These are phyloP conservation scores for Pangasianodon hypophthalmus DNA, from an alignment of 2,113 vertebrate genomes.

Conservation along the genomic window DNA sequence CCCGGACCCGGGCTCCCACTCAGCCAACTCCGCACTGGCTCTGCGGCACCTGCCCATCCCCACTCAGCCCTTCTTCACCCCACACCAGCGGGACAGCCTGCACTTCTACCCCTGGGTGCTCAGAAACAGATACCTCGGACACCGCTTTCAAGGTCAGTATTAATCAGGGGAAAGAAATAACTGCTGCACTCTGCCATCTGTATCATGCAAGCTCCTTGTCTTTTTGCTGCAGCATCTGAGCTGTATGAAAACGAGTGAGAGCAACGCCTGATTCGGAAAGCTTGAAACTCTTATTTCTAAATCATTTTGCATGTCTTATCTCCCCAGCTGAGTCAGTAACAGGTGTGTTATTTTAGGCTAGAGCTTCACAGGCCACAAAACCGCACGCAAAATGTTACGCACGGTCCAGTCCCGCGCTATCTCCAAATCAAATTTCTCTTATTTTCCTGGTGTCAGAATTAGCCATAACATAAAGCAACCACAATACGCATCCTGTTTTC, in stretches of 20 bases:
- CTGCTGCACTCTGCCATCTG: background rate
- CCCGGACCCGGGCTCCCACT: constrained; percentile 70
- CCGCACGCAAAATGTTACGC: constrained; percentile 6
- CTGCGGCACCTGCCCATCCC: constrained; percentile 76
- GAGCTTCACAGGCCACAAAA: background rate
- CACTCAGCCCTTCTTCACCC: constrained; percentile 74
- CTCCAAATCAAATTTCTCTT: background rate
- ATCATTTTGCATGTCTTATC: background rate
- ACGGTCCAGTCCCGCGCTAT: background rate
- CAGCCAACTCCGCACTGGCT: constrained; percentile 62
- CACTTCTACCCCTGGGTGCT: constrained; percentile 81
- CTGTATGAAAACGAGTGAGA: background rate
- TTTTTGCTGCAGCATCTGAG: background rate
- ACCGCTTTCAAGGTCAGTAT: constrained; percentile 73
- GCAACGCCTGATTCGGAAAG: background rate
- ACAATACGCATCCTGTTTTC: background rate
- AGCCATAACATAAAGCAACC: background rate
- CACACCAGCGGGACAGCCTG: constrained; percentile 73
- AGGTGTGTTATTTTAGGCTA: constrained; percentile 26
- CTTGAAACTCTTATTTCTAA: background rate
- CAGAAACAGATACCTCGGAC: constrained; percentile 75
- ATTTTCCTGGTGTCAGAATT: background rate
- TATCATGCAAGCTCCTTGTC: background rate
- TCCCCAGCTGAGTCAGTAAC: background rate
- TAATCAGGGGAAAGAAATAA: background rate